Evolutionary conservation across 2,888 invertebrate genomes (phyloP).

Genomic region (Junonia oenone): DNA sequence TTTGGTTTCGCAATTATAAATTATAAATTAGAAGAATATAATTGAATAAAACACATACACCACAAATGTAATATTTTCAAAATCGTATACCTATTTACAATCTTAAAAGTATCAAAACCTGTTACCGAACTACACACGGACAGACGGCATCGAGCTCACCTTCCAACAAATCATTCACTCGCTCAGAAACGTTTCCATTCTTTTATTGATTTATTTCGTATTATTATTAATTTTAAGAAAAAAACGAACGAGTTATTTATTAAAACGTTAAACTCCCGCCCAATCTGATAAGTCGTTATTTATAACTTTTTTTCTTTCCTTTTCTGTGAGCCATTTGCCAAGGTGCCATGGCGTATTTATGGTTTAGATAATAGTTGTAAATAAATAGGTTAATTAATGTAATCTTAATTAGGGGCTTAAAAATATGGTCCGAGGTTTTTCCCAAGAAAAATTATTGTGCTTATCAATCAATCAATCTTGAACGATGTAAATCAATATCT

Average conservation of each 20-base stretch:
- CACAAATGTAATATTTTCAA: no score
- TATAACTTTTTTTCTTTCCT: conserved; percentile 47
- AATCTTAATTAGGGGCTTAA: background rate
- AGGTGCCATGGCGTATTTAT: conserved; percentile 17
- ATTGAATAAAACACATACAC: no score
- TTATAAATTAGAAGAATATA: no score
- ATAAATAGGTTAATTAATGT: conserved; percentile 1
- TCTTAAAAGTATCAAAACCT: conserved; percentile 49
- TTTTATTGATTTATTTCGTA: conserved; percentile 76
- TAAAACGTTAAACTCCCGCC: conserved; percentile 62
- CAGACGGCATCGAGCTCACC: conserved; percentile 62
- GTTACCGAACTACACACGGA: conserved; percentile 24
- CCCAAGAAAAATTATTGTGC: no score
- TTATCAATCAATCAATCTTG: no score
- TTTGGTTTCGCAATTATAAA: no score
- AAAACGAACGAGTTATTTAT: conserved; percentile 58
- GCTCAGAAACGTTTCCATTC: conserved; percentile 71
- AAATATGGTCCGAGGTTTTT: no score
- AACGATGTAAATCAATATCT: no score
- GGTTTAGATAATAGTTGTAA: conserved; percentile 23
- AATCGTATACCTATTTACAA: background rate
- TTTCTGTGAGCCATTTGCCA: conserved; percentile 14
- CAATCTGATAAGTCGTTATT: conserved; percentile 66
- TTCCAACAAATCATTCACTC: conserved; percentile 78
- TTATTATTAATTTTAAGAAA: conserved; percentile 70